These are phyloP conservation scores for Ceryle rudis DNA, from an alignment of 2,797 vertebrate genomes.

Conservation along the genomic window DNA sequence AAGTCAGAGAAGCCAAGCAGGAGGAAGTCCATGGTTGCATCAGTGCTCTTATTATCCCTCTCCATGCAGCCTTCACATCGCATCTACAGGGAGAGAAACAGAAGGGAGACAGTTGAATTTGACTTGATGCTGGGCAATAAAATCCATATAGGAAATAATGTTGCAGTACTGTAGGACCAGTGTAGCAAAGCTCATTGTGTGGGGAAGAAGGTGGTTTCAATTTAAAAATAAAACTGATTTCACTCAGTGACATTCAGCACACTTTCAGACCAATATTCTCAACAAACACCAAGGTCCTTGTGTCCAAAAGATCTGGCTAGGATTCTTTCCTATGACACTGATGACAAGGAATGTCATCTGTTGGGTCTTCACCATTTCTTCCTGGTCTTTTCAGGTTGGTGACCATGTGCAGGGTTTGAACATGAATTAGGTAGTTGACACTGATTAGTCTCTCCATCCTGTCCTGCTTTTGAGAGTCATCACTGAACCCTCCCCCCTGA, in stretches of 20 bases:
- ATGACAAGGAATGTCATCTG: not conserved
- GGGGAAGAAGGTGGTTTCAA: not conserved
- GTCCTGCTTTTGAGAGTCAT: not conserved
- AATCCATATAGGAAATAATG: not conserved
- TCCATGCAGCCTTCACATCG: constrained; percentile 8
- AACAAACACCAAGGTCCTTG: not conserved
- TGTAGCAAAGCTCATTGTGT: not conserved
- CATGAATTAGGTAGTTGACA: not conserved
- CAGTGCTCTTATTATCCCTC: constrained; percentile 1
- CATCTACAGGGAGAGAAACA: constrained; percentile 37
- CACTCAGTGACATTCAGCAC: not conserved
- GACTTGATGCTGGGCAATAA: not conserved
- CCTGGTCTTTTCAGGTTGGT: not conserved
- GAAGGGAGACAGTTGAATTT: not conserved
- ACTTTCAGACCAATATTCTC: not conserved
- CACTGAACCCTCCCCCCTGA: not conserved
- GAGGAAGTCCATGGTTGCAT: constrained; percentile 53
- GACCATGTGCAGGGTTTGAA: not conserved
- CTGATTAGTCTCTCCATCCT: not conserved
- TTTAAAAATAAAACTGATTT: not conserved
- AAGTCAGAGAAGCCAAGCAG: constrained; percentile 77
- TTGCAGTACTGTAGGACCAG: not conserved
- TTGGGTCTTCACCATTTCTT: not conserved
- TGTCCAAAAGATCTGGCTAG: not conserved
- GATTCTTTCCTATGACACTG: not conserved